Percentiles rank a stretch among this genome's conserved stretches.
Evolutionary conservation across 2,113 vertebrate genomes (phyloP).

Genomic region (Neoarius graeffei): DNA sequence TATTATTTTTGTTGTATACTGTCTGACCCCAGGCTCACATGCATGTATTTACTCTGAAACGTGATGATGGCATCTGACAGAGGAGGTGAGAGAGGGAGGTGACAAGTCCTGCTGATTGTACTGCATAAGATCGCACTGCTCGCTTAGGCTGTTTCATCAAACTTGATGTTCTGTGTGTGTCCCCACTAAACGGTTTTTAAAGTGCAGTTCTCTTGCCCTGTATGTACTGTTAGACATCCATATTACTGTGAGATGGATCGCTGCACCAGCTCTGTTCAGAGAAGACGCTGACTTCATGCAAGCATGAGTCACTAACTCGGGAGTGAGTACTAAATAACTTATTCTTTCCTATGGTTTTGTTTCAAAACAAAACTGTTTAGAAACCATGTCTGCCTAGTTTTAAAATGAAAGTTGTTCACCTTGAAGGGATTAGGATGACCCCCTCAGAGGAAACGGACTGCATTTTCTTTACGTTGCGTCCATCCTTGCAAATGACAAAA

Average conservation of each 20-base stretch:
- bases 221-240: slow-evolving; percentile 78
- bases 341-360: background rate
- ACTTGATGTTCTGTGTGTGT: slow-evolving; percentile 39
- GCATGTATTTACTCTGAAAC: slow-evolving; percentile 24
- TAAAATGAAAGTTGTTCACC: background rate
- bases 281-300: slow-evolving; percentile 7
- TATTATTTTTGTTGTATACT: slow-evolving; percentile 13
- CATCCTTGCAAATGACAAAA: background rate
- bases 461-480: background rate
- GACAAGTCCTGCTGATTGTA: slow-evolving; percentile 25
- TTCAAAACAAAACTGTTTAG: background rate
- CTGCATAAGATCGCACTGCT: background rate
- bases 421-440: background rate
- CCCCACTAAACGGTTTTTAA: slow-evolving; percentile 43
- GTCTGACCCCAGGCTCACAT: slow-evolving; percentile 40
- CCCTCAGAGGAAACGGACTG: background rate
- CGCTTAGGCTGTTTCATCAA: slow-evolving; percentile 16
- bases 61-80: background rate
- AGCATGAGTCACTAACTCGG: slow-evolving; percentile 21
- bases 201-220: slow-evolving; percentile 67
- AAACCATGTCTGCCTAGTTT: background rate
- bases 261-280: slow-evolving; percentile 56
- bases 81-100: background rate
- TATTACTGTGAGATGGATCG: slow-evolving; percentile 73
- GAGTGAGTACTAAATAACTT: background rate